Evolutionary conservation across 2,113 vertebrate species (phyloP).

Genomic region (Columbina picui): DNA sequence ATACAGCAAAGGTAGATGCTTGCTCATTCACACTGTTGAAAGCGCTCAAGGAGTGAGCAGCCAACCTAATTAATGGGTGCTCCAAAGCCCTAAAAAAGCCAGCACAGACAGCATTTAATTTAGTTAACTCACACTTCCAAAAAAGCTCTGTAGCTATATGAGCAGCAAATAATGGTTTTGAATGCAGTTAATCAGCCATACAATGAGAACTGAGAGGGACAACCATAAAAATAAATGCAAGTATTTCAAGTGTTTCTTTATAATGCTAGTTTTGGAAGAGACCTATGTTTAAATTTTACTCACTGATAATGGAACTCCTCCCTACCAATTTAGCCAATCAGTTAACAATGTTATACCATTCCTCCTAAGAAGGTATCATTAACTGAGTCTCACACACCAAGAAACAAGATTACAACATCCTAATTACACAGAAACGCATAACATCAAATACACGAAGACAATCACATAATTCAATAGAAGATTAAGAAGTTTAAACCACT

Average conservation of each 20-base stretch:
- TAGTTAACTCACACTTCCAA: not conserved
- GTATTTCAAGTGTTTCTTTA: not conserved
- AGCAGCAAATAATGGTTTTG: not conserved
- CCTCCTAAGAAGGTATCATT: not conserved
- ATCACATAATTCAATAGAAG: not conserved
- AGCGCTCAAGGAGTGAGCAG: not conserved
- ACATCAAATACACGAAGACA: not conserved
- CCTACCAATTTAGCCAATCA: not conserved
- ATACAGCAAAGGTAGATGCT: not conserved
- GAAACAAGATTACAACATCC: not conserved
- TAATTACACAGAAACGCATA: not conserved
- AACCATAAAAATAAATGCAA: slow-evolving; percentile 9
- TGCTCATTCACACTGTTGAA: not conserved
- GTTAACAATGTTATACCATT: not conserved
- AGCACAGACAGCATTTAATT: not conserved
- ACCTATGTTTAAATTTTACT: not conserved
- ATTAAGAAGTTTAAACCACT: not conserved
- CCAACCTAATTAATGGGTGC: not conserved
- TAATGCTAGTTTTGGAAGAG: not conserved
- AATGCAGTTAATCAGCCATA: slow-evolving; percentile 32
- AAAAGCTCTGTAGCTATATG: not conserved
- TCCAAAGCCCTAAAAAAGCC: slow-evolving; percentile 2
- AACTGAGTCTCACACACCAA: not conserved
- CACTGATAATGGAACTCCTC: not conserved
- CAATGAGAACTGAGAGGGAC: not conserved